phyloP scores from a whole-genome alignment of 2,888 invertebrate genomes.

The Actias luna region DNA sequence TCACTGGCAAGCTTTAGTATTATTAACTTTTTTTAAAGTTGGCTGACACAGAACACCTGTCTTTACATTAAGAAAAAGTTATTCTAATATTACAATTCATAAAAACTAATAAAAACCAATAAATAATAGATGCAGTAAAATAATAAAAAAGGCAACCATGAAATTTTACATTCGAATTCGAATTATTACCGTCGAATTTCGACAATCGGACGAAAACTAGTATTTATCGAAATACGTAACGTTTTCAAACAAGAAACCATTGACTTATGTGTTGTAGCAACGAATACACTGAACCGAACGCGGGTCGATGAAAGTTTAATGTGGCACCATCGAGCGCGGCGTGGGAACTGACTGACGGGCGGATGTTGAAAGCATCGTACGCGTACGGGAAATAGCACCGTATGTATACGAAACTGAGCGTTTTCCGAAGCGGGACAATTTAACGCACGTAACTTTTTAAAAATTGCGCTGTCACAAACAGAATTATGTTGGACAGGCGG shows the following conservation, averaged over 20 bases:
- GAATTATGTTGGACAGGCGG: neutral
- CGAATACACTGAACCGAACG: neutral
- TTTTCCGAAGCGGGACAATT: neutral
- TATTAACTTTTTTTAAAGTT: no score
- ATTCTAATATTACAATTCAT: no score
- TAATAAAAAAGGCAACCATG: no score
- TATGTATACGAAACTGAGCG: neutral
- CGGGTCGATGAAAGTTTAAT: neutral
- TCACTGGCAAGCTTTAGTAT: no score
- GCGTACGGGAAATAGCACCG: neutral
- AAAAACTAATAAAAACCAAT: no score
- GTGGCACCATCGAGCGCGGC: neutral
- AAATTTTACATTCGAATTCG: no score
- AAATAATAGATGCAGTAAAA: no score
- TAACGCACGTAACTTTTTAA: neutral
- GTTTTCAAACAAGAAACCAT: neutral
- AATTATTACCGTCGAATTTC: no score
- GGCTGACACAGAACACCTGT: no score
- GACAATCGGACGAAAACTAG: no score
- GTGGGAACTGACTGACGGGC: slow-evolving; percentile 1
- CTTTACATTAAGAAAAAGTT: no score
- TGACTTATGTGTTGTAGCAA: neutral
- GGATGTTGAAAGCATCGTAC: neutral
- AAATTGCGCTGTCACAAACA: neutral
- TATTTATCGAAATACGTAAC: neutral